Percentiles rank a stretch among this genome's conserved stretches.
Evolutionary conservation across 1,140 invertebrate genomes (phyloP).

Genomic region (Anastrepha ludens): DNA sequence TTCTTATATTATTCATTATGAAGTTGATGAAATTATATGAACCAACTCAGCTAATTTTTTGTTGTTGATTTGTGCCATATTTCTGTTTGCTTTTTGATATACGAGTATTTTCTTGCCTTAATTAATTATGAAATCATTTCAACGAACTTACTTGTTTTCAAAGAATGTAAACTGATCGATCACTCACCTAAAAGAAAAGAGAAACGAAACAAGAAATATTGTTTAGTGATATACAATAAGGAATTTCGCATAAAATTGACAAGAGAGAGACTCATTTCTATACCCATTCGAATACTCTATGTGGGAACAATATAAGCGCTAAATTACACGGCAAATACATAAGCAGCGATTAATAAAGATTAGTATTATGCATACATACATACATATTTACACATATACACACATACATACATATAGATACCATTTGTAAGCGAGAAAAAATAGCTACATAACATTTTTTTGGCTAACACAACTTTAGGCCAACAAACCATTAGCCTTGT

Average conservation of each 20-base stretch:
- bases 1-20: no score
- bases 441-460: not conserved
- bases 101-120: no score
- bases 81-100: no score
- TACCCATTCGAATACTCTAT: not conserved
- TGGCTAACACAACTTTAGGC: not conserved
- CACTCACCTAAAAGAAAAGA: not conserved
- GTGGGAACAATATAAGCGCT: not conserved
- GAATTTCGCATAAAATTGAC: not conserved
- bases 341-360: not conserved
- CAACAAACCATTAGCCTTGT: not conserved
- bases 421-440: no score
- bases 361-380: not conserved
- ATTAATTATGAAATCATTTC: no score
- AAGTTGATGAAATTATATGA: no score
- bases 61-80: no score
- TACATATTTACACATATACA: not conserved
- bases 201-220: not conserved
- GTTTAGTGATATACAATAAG: not conserved
- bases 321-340: not conserved
- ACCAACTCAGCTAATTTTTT: no score
- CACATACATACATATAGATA: not conserved
- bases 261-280: not conserved
- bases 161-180: not conserved
- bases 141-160: not conserved